Evolutionary conservation across 1,140 invertebrate genomes (phyloP).

Genomic region (Pogonomyrmex californicus): DNA sequence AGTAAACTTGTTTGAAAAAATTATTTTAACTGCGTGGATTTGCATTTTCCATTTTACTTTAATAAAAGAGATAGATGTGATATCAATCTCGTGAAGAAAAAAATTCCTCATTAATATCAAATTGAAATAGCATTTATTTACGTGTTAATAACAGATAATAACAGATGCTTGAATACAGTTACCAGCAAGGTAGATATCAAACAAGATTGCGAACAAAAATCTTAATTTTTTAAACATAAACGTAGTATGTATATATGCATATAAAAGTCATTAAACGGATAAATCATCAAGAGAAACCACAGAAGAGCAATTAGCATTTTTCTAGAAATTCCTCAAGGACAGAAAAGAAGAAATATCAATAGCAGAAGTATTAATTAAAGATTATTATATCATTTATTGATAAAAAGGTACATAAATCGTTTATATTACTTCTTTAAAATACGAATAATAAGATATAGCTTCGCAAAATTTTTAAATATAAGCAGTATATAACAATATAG

Average conservation of each 20-base stretch:
- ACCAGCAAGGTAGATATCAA: not conserved
- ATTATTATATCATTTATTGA: not conserved
- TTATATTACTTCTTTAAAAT: not conserved
- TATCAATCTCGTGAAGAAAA: conserved; percentile 37
- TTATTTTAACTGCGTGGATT: not conserved
- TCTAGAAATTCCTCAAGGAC: not conserved
- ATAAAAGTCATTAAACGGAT: not conserved
- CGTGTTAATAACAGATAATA: conserved; percentile 43
- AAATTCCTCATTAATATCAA: conserved; percentile 20
- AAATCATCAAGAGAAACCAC: not conserved
- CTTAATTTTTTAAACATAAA: conserved; percentile 36
- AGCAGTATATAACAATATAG: not conserved
- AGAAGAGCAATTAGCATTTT: conserved; percentile 2
- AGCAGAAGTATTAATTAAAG: conserved; percentile 5
- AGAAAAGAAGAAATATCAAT: not conserved
- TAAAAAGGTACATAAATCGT: not conserved
- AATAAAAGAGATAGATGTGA: not conserved
- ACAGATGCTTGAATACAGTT: not conserved
- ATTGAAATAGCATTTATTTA: conserved; percentile 18
- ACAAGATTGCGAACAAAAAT: conserved; percentile 33
- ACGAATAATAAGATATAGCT: not conserved
- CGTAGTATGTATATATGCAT: not conserved
- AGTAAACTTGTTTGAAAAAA: not conserved
- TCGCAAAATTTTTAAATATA: not conserved
- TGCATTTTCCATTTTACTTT: conserved; percentile 27